phyloP scores from a whole-genome alignment of 1,140 invertebrate genomes.

The Venturia canescens region DNA sequence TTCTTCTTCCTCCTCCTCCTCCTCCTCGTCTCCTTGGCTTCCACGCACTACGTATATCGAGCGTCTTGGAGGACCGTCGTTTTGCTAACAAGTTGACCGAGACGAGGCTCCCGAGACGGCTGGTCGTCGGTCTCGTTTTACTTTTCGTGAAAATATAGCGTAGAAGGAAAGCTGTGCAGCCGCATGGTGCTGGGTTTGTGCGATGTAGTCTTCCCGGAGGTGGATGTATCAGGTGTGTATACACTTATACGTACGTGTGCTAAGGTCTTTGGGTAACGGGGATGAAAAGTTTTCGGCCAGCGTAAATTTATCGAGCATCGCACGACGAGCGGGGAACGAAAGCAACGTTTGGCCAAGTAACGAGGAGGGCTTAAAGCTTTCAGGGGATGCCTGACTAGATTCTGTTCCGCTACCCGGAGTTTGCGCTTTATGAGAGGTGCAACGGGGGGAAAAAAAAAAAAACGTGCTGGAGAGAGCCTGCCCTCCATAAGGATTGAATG shows the following conservation, averaged over 20 bases:
- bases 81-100: constrained; percentile 37
- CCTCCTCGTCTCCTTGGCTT: neutral
- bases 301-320: constrained; percentile 31
- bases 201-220: too few relatives aligned
- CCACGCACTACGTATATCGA: too few relatives aligned
- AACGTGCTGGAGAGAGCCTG: neutral
- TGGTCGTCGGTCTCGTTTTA: constrained; percentile 3
- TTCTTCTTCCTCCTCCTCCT: neutral
- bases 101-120: constrained; percentile 24
- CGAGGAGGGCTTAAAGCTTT: constrained; percentile 31
- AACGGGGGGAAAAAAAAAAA: neutral
- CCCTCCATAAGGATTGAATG: neutral
- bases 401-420: neutral
- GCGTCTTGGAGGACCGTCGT: constrained; percentile 3
- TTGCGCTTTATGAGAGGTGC: constrained; percentile 4
- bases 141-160: neutral
- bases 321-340: neutral
- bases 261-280: neutral
- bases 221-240: too few relatives aligned
- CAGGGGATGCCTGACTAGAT: neutral
- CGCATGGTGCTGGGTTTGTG: neutral
- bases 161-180: neutral
- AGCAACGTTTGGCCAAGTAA: constrained; percentile 6
- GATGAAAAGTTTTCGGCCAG: constrained; percentile 37
- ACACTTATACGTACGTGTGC: neutral